Evolutionary conservation across 1,140 invertebrate genomes (phyloP).

Genomic region (Sitophilus oryzae): DNA sequence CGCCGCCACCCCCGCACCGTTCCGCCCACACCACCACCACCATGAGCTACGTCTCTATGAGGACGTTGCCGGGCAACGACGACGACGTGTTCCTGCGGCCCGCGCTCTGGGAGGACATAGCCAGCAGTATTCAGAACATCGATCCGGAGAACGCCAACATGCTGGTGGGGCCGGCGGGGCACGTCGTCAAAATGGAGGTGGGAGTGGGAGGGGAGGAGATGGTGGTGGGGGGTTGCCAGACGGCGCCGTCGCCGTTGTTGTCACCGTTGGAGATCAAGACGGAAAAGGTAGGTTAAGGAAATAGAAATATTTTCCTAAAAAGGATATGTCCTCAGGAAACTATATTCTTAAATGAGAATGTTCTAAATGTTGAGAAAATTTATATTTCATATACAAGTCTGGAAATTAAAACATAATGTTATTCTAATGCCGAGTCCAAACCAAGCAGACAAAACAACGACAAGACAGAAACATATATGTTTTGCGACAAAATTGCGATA

Average conservation of each 20-base stretch:
- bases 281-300: slow-evolving; percentile 44
- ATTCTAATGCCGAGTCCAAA: no score
- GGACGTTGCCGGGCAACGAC: slow-evolving; percentile 43
- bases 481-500: no score
- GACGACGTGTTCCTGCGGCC: slow-evolving; percentile 78
- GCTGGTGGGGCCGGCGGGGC: slow-evolving; percentile 56
- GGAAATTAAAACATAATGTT: no score
- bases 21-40: slow-evolving; percentile 35
- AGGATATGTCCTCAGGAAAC: neutral
- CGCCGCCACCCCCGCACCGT: neutral
- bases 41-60: slow-evolving; percentile 51
- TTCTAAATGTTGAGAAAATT: no score
- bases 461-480: no score
- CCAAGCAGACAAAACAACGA: no score
- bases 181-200: slow-evolving; percentile 71
- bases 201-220: slow-evolving; percentile 67
- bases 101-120: slow-evolving; percentile 82
- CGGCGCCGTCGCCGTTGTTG: slow-evolving; percentile 59
- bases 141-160: slow-evolving; percentile 85
- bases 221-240: slow-evolving; percentile 44
- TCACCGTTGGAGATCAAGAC: slow-evolving; percentile 70
- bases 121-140: slow-evolving; percentile 79
- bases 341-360: no score
- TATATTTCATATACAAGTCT: no score
- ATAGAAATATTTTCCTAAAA: neutral